Evolutionary conservation across 2,113 vertebrate genomes (phyloP).

Genomic region (Andinoacara biseriatus): DNA sequence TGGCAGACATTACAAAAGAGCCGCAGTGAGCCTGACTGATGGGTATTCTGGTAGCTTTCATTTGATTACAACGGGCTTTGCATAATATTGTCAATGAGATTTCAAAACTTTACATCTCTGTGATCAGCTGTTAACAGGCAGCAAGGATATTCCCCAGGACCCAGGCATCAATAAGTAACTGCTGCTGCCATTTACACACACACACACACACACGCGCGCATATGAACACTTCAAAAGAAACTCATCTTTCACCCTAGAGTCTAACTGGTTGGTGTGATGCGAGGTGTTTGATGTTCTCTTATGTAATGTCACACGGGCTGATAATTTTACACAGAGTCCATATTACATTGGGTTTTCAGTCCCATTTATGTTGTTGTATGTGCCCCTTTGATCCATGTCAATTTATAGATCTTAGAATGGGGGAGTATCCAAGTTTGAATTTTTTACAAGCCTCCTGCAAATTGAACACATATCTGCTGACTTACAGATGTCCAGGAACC

Average conservation of each 20-base stretch:
- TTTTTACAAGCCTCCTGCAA: slow-evolving; percentile 9
- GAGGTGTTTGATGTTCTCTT: slow-evolving; percentile 51
- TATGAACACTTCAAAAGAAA: slow-evolving; percentile 1
- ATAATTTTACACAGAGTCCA: slow-evolving; percentile 27
- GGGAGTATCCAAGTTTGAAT: background rate
- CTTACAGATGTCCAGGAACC: slow-evolving; percentile 25
- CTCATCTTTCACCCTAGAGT: slow-evolving; percentile 9
- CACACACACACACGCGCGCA: background rate
- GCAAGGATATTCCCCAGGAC: slow-evolving; percentile 3
- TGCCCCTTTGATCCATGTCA: background rate
- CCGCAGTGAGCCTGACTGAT: background rate
- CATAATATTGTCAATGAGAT: slow-evolving; percentile 25
- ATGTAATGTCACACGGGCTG: slow-evolving; percentile 48
- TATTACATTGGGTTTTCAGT: background rate
- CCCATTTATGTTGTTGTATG: background rate
- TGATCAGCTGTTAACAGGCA: slow-evolving; percentile 41
- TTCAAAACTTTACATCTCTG: slow-evolving; percentile 35
- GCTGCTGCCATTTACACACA: background rate
- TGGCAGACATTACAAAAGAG: slow-evolving; percentile 33
- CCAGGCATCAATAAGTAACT: slow-evolving; percentile 4
- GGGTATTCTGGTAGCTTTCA: slow-evolving; percentile 29
- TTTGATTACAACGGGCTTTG: slow-evolving; percentile 6
- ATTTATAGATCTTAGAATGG: background rate
- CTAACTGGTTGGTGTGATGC: slow-evolving; percentile 40
- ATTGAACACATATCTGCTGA: slow-evolving; percentile 27